Percentiles rank a stretch among this genome's conserved stretches.
These are phyloP conservation scores for Rana temporaria DNA, from an alignment of 2,113 vertebrate species.

Conservation along the genomic window DNA sequence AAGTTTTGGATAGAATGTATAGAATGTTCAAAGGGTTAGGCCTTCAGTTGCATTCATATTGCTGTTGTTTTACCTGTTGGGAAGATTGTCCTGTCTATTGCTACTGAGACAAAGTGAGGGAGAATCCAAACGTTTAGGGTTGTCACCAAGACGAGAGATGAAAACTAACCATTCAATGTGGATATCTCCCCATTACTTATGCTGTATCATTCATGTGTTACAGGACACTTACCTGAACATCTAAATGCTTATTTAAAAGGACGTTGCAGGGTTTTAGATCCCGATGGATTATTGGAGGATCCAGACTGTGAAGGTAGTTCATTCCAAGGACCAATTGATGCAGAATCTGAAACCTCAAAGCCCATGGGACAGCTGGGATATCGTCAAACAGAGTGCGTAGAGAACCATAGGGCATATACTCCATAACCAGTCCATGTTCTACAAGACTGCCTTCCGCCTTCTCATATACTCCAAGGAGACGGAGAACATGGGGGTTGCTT, in stretches of 20 bases:
- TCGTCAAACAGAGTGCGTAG: slow-evolving; percentile 9
- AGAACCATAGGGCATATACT: slow-evolving; percentile 48
- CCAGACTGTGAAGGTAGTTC: slow-evolving; percentile 49
- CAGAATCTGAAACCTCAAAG: slow-evolving; percentile 48
- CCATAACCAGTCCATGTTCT: slow-evolving; percentile 39
- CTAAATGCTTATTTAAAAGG: slow-evolving; percentile 27
- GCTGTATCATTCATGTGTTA: neutral
- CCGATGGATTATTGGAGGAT: slow-evolving; percentile 49
- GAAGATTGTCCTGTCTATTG: too few relatives aligned
- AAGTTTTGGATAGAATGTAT: too few relatives aligned
- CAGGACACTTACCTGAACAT: slow-evolving; percentile 23
- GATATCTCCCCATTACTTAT: too few relatives aligned
- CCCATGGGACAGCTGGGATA: slow-evolving; percentile 27
- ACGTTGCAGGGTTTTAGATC: slow-evolving; percentile 49
- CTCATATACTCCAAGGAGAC: slow-evolving; percentile 26
- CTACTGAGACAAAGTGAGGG: too few relatives aligned
- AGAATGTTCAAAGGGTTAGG: too few relatives aligned
- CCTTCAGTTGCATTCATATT: too few relatives aligned
- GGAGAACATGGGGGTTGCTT: slow-evolving; percentile 15
- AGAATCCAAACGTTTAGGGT: too few relatives aligned
- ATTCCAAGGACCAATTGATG: slow-evolving; percentile 46
- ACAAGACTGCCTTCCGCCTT: slow-evolving; percentile 9
- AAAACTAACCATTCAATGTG: too few relatives aligned
- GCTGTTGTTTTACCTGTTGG: too few relatives aligned
- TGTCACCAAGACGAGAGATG: too few relatives aligned